Base-by-base conservation (phyloP, 2,888 invertebrate genomes). In the Xanthia togata region DNA sequence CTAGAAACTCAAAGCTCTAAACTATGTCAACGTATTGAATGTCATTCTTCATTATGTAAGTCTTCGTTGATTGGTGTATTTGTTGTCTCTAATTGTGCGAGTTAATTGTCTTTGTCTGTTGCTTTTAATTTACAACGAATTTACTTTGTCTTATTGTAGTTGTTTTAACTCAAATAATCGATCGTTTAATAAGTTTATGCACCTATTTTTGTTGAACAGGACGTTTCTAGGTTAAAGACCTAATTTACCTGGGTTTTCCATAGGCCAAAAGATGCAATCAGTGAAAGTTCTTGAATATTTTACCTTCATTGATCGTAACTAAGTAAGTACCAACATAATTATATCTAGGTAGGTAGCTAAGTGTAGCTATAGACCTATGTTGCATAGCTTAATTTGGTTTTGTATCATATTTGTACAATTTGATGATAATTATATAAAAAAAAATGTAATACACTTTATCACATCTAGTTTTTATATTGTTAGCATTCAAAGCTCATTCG, bases 31-130 rank as follows among this genome's bases (percentile, higher is more conserved):
- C 12, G 1, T 14, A 62, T 63, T 50, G 38, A 59, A 79, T 55
- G 65, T 65, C 76, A 76, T 65, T 74, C 47, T 79, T 76, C 47
- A 67, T 62, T 68, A 63, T 47, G 59, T 41, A 60, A n/a, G 20
- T 57, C 31, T 44, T n/a, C 53, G 50, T 71, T 74, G 59, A 78
- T 81, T 81, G 65, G 14, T 65, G 35, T 65, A 73, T 74, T 71
- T 78, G 79, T 71, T 65, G 65, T 53, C 47, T 23, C 59, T 71
- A 79, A 82, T 82, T 74, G 71, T 8, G 35, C 63, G 60, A 55
- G 68, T 50, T 63, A 26, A 64, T 60, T 71, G 59, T 53, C 26
- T 70, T 53, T 63, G 31, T 80, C 71, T 64, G 38, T 71, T 55
- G 26, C 11, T 59, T 82, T 64, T 64, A 74, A 79, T 75, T 78